A percentile compares a stretch with the other conserved stretches of the same genome.
Conservation (phyloP, 2,888 invertebrate species). For the Eremobia ochroleuca region DNA sequence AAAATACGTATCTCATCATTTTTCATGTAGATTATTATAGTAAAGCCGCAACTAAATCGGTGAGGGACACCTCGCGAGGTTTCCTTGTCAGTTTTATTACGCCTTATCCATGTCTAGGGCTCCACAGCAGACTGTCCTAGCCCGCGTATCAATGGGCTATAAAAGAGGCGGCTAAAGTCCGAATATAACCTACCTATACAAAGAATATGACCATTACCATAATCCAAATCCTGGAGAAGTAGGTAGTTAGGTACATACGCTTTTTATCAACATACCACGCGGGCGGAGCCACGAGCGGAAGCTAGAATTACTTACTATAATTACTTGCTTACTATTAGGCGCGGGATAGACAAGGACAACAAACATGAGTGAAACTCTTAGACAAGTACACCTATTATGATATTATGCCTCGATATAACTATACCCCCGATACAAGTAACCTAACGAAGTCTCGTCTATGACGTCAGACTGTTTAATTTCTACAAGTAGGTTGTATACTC, state of each 20-base stretch:
- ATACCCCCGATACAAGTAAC: background rate
- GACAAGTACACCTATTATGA: background rate
- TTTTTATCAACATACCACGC: background rate
- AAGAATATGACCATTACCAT: slow-evolving; percentile 46
- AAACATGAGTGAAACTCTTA: background rate
- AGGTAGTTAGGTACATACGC: too few relatives aligned
- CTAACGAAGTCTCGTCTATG: slow-evolving; percentile 5
- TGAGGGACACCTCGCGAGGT: too few relatives aligned
- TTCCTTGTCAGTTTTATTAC: slow-evolving; percentile 32
- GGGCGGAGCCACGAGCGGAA: background rate
- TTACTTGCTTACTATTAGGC: background rate
- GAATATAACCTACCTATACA: slow-evolving; percentile 52
- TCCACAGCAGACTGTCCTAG: slow-evolving; percentile 8
- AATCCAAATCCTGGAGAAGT: slow-evolving; percentile 6
- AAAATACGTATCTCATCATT: too few relatives aligned
- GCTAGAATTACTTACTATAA: background rate
- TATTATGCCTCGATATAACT: background rate
- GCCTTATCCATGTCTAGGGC: slow-evolving; percentile 7
- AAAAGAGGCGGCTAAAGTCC: slow-evolving; percentile 30
- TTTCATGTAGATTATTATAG: too few relatives aligned
- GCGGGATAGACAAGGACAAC: slow-evolving; percentile 1
- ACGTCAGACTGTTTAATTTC: slow-evolving; percentile 20
- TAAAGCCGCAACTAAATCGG: too few relatives aligned
- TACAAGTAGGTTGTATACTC: background rate
- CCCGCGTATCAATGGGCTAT: slow-evolving; percentile 27